A percentile compares a stretch with the other conserved stretches of the same genome.
Evolutionary conservation across 2,797 vertebrate genomes (phyloP).

Genomic region (Acrossocheilus wenchowensis): DNA sequence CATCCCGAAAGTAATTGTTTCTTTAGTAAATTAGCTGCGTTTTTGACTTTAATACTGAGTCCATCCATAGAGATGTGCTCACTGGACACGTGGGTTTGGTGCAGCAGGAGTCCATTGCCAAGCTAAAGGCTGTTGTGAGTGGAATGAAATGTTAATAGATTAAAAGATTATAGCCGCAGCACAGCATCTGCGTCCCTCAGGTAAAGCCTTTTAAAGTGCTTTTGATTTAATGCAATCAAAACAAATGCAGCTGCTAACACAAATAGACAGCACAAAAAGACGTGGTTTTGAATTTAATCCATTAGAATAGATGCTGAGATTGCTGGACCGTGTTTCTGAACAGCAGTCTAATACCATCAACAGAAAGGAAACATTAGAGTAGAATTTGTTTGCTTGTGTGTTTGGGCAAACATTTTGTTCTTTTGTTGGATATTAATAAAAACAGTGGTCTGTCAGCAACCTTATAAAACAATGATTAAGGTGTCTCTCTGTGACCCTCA

Average conservation of each 20-base stretch:
- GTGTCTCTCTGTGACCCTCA: neutral
- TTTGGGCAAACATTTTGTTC: conserved; percentile 14
- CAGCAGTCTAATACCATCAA: conserved; percentile 24
- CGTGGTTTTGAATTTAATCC: conserved; percentile 29
- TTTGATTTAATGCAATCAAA: conserved; percentile 64
- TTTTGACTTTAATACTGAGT: conserved; percentile 39
- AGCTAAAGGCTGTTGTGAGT: conserved; percentile 57
- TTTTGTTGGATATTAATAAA: conserved; percentile 17
- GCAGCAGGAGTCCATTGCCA: conserved; percentile 56
- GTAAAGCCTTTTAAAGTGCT: conserved; percentile 53
- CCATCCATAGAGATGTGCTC: conserved; percentile 42
- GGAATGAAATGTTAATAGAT: conserved; percentile 64
- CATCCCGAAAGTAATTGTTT: conserved; percentile 39
- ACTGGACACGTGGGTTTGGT: conserved; percentile 51
- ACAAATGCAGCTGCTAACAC: conserved; percentile 52
- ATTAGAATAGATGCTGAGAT: conserved; percentile 38
- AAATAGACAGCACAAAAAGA: conserved; percentile 41
- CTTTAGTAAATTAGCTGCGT: conserved; percentile 56
- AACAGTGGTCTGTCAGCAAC: conserved; percentile 3
- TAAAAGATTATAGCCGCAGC: conserved; percentile 59
- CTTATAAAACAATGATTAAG: neutral
- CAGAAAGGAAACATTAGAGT: conserved; percentile 1
- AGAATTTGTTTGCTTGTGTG: conserved; percentile 1
- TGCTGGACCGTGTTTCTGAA: conserved; percentile 28
- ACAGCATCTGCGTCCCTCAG: conserved; percentile 43